These are phyloP conservation scores for Stenoptilia bipunctidactyla DNA, from an alignment of 2,888 invertebrate species.

Conservation along the genomic window DNA sequence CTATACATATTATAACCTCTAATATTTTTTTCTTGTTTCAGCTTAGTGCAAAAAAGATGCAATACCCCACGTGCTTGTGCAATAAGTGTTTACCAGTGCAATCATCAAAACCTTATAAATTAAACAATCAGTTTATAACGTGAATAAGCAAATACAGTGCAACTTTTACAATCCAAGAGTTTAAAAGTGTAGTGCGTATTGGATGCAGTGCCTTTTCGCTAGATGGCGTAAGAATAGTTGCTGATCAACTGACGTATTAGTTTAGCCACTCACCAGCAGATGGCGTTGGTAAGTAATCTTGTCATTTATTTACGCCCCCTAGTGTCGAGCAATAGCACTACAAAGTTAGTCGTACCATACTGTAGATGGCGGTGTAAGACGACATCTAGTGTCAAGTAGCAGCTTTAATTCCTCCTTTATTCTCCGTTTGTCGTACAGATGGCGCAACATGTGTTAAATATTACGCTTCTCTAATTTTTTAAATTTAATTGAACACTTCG, in stretches of 20 bases:
- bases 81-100: slow-evolving; percentile 34
- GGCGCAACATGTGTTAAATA: no score
- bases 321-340: slow-evolving; percentile 23
- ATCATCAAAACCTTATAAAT: slow-evolving; percentile 24
- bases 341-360: slow-evolving; percentile 4
- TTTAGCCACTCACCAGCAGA: slow-evolving; percentile 41
- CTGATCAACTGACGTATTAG: slow-evolving; percentile 31
- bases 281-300: slow-evolving; percentile 56
- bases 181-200: slow-evolving; percentile 43
- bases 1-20: no score
- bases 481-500: no score
- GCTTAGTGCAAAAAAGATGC: slow-evolving; percentile 40
- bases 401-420: no score
- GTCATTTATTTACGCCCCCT: slow-evolving; percentile 27
- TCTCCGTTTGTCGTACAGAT: no score
- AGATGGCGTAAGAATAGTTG: slow-evolving; percentile 53
- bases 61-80: slow-evolving; percentile 47
- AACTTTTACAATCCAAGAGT: slow-evolving; percentile 16
- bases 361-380: no score
- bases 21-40: slow-evolving; percentile 37
- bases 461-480: no score
- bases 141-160: slow-evolving; percentile 21
- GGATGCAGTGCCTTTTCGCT: slow-evolving; percentile 57
- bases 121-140: slow-evolving; percentile 30
- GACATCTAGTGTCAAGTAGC: no score